Base-by-base conservation (phyloP, 2,888 invertebrate genomes). In the Protodeltote pygarga region DNA sequence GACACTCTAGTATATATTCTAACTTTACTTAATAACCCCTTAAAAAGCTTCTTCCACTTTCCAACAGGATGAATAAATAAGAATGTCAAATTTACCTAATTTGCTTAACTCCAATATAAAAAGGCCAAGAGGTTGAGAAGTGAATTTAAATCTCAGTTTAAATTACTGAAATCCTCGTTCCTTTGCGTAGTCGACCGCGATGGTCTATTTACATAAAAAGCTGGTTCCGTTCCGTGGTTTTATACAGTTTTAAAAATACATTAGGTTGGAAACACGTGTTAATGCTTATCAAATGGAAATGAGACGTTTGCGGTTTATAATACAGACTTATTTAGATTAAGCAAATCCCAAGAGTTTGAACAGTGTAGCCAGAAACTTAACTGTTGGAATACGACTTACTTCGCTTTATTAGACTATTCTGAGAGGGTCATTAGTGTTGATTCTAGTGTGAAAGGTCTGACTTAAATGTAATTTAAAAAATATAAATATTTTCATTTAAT, bases 241-340 rank as follows among this genome's bases (percentile, higher is more conserved):
- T 52, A 28, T 15, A 35, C 6, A 23, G 39, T 33, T 25, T 45
- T 40, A 37, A 15, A 40, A 33, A 45, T 39, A 49, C 21, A 8
- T 44, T 17, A 24, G 35, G 13, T 16, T 20, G 1, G 37, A 40
- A 57, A 51, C 32, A 29, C 20, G 19, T 5, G 3, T 24, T 8
- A 11, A 42, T 54, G 48, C 5, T 37, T 28, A 35, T 39, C 1
- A 24, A 28, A 57, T 50, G 55, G 11, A 35, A 55, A 55, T 39
- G 25, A 42, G 21, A 35, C 34, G n/a, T 15, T 14, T 2, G 13
- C 8, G 25, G n/a, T 27, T 13, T 27, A 21, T 9, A 10, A 16
- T 6, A 5, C 8, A 9, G 10, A 24, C 11, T 9, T 24, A 11
- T 24, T 24, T n/a, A n/a, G n/a, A n/a, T n/a, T n/a, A n/a, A n/a